Evolutionary conservation across 2,888 invertebrate species (phyloP).

Genomic region (Ceramica pisi): DNA sequence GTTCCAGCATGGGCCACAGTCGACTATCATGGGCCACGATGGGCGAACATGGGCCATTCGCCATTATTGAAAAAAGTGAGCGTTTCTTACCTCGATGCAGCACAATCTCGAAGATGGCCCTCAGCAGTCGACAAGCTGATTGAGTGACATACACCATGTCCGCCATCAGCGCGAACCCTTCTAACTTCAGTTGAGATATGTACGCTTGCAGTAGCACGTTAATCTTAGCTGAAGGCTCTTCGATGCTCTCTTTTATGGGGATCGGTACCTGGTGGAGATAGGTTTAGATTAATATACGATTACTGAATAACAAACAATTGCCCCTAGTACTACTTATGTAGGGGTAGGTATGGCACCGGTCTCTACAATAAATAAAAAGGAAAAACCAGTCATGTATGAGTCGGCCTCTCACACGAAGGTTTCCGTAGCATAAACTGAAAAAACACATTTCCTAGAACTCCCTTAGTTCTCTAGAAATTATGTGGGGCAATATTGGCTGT

Average conservation of each 20-base stretch:
- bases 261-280: slow-evolving; percentile 96
- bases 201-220: slow-evolving; percentile 99
- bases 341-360: too few relatives aligned
- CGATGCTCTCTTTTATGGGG: slow-evolving; percentile 99
- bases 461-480: not conserved
- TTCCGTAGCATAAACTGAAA: too few relatives aligned
- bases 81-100: slow-evolving; percentile 89
- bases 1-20: not conserved
- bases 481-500: too few relatives aligned
- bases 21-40: not conserved
- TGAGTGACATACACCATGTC: slow-evolving; percentile 99
- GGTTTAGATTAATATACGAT: not conserved
- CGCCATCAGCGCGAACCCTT: slow-evolving; percentile 99
- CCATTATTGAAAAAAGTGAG: too few relatives aligned
- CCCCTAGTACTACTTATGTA: too few relatives aligned
- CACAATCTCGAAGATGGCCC: slow-evolving; percentile 99
- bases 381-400: too few relatives aligned
- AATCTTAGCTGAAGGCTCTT: slow-evolving; percentile 99
- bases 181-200: slow-evolving; percentile 99
- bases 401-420: too few relatives aligned
- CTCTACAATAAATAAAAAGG: too few relatives aligned
- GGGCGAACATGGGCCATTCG: not conserved
- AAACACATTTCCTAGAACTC: too few relatives aligned
- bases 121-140: slow-evolving; percentile 97
- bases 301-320: too few relatives aligned